These are phyloP conservation scores for Hedychridium roseum DNA, from an alignment of 2,888 invertebrate species.

Conservation along the genomic window DNA sequence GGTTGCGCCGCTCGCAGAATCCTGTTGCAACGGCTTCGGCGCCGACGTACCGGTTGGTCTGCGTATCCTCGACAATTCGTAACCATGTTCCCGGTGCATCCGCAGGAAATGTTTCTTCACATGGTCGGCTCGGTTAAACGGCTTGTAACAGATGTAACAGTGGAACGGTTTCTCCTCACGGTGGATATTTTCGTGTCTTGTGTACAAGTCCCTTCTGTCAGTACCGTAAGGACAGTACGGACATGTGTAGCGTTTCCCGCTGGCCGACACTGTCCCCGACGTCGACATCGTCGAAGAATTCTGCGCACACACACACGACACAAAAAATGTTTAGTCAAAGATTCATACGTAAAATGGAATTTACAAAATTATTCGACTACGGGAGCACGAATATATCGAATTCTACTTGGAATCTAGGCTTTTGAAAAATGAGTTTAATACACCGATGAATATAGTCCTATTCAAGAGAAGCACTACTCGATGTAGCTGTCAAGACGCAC, in stretches of 20 bases:
- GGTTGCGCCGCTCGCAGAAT: conserved; percentile 18
- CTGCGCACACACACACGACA: too few relatives aligned
- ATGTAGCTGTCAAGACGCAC: too few relatives aligned
- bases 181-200: conserved; percentile 92
- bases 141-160: conserved; percentile 91
- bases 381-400: too few relatives aligned
- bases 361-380: too few relatives aligned
- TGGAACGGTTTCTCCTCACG: conserved; percentile 93
- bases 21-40: conserved; percentile 44
- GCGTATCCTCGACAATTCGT: conserved; percentile 84
- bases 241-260: conserved; percentile 82
- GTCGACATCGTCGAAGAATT: conserved; percentile 33
- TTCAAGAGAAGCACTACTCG: too few relatives aligned
- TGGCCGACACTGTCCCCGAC: conserved; percentile 40
- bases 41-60: conserved; percentile 63
- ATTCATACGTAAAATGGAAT: too few relatives aligned
- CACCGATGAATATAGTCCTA: too few relatives aligned
- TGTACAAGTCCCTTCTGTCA: conserved; percentile 88
- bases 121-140: conserved; percentile 93
- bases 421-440: too few relatives aligned
- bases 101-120: conserved; percentile 93
- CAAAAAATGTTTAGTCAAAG: too few relatives aligned
- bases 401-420: too few relatives aligned
- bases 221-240: conserved; percentile 90
- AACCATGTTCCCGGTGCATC: conserved; percentile 90